Percentiles rank a stretch among this genome's conserved stretches.
Evolutionary conservation across 2,888 invertebrate species (phyloP).

Genomic region (Euplexia lucipara): DNA sequence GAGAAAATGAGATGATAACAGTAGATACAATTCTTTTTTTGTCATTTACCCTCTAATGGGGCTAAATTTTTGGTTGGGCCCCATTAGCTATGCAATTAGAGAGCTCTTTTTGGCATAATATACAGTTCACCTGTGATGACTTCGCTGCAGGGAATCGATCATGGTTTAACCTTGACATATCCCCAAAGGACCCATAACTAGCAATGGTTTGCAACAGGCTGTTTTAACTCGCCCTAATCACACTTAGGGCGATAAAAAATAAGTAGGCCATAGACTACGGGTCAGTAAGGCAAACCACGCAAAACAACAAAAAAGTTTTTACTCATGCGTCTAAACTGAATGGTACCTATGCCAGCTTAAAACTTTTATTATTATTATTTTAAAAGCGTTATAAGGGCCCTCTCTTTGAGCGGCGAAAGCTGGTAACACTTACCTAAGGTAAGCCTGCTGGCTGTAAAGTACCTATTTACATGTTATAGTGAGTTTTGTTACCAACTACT

Average conservation of each 20-base stretch:
- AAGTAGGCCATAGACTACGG: slow-evolving; percentile 8
- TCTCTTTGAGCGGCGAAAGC: too few relatives aligned
- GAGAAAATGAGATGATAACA: too few relatives aligned
- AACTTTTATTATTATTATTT: slow-evolving; percentile 16
- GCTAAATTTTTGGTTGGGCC: too few relatives aligned
- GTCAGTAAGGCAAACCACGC: slow-evolving; percentile 18
- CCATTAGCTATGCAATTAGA: too few relatives aligned
- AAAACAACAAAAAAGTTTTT: slow-evolving; percentile 32
- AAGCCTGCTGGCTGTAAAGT: neutral
- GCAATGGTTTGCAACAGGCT: slow-evolving; percentile 18
- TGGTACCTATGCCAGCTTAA: neutral
- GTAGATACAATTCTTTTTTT: too few relatives aligned
- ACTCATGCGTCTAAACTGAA: slow-evolving; percentile 21
- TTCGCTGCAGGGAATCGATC: too few relatives aligned
- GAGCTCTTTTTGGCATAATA: too few relatives aligned
- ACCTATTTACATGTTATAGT: too few relatives aligned
- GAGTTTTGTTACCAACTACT: too few relatives aligned
- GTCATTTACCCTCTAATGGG: too few relatives aligned
- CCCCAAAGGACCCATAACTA: neutral
- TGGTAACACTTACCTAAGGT: too few relatives aligned
- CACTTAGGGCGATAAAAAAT: slow-evolving; percentile 42
- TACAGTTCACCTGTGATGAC: too few relatives aligned
- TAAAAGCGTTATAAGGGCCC: neutral
- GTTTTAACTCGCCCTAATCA: slow-evolving; percentile 20
- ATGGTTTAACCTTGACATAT: slow-evolving; percentile 6